phyloP scores from a whole-genome alignment of 2,113 vertebrate genomes.

The Ceyx melanurus region DNA sequence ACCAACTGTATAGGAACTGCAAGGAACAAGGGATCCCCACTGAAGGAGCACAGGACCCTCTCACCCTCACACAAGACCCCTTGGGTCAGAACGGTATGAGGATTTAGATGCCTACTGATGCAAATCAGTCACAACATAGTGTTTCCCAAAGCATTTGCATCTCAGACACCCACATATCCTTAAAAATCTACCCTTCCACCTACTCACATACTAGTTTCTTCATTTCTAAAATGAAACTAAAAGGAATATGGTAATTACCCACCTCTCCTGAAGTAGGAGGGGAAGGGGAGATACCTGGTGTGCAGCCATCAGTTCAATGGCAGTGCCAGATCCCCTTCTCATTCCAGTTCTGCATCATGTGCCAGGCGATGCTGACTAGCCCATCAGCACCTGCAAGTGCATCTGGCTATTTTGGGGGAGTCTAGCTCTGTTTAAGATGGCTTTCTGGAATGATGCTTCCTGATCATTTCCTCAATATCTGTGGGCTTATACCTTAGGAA shows the following conservation, averaged over 20 bases:
- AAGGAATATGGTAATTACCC: not conserved
- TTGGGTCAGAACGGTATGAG: not conserved
- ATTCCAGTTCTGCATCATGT: not conserved
- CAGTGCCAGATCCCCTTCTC: not conserved
- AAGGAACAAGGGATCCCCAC: not conserved
- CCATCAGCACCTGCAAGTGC: not conserved
- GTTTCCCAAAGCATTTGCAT: slow-evolving; percentile 41
- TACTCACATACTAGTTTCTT: not conserved
- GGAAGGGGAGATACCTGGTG: not conserved
- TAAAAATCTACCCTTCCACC: not conserved
- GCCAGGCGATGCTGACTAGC: rapidly evolving
- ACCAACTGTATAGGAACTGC: not conserved
- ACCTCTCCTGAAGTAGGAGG: not conserved
- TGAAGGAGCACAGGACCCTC: rapidly evolving
- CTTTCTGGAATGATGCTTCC: not conserved
- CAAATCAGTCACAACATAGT: not conserved
- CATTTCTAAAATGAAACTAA: not conserved
- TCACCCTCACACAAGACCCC: not conserved
- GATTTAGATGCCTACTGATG: not conserved
- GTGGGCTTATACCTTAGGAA: not conserved
- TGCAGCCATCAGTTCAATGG: rapidly evolving
- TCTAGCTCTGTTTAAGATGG: not conserved
- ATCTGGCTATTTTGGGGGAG: not conserved
- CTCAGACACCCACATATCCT: slow-evolving; percentile 9
- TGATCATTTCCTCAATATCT: not conserved